Percentiles rank a stretch among this genome's conserved stretches.
These are phyloP conservation scores for Notolepis coatsorum DNA, from an alignment of 2,797 vertebrate genomes.

Conservation along the genomic window DNA sequence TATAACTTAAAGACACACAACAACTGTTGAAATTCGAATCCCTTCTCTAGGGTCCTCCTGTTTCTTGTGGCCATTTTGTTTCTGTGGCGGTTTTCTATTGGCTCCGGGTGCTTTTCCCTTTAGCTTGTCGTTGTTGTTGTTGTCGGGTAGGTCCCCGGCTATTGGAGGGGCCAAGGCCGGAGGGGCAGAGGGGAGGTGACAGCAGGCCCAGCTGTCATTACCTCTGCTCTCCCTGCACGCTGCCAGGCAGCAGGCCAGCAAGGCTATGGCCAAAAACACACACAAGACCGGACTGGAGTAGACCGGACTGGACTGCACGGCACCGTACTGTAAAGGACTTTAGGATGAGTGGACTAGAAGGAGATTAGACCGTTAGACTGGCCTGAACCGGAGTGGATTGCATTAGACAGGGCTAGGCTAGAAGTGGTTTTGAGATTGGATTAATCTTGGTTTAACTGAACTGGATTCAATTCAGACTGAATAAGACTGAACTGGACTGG, in stretches of 20 bases:
- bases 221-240: conserved; percentile 58
- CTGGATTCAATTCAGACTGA: conserved; percentile 39
- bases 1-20: background rate
- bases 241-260: conserved; percentile 45
- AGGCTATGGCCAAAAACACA: conserved; percentile 10
- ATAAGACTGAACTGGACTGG: conserved; percentile 32
- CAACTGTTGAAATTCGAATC: background rate
- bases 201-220: conserved; percentile 70
- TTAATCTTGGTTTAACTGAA: no score
- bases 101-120: conserved; percentile 15
- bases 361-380: no score
- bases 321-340: background rate
- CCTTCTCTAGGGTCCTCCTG: background rate
- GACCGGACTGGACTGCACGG: background rate
- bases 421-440: no score
- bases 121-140: conserved; percentile 28
- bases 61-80: conserved; percentile 49
- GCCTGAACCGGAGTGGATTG: background rate
- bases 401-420: background rate
- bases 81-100: conserved; percentile 19
- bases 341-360: no score
- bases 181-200: conserved; percentile 25
- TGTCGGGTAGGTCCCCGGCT: conserved; percentile 36
- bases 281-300: background rate
- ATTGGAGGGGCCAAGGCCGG: conserved; percentile 33